Conservation (phyloP, 2,113 vertebrate genomes). For the Misgurnus anguillicaudatus region DNA sequence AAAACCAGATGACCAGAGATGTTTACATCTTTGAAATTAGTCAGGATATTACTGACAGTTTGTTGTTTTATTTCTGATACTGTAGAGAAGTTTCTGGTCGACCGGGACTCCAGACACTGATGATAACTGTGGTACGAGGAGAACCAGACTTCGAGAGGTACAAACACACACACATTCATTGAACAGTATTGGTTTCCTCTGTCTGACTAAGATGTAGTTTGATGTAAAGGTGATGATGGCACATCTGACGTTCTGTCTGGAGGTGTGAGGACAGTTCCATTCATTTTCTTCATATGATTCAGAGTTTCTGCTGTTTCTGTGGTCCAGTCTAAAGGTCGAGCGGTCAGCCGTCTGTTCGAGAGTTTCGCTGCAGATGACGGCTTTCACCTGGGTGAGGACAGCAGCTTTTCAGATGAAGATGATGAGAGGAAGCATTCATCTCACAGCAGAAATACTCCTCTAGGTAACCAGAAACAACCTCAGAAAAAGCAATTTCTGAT, state of each 20-base stretch:
- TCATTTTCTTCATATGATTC: slow-evolving; percentile 39
- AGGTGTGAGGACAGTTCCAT: slow-evolving; percentile 23
- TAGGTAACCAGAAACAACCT: slow-evolving; percentile 50
- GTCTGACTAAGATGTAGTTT: slow-evolving; percentile 51
- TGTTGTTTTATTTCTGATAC: background rate
- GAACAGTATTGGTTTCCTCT: slow-evolving; percentile 51
- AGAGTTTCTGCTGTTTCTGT: slow-evolving; percentile 45
- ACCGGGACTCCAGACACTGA: slow-evolving; percentile 73
- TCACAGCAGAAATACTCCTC: slow-evolving; percentile 57
- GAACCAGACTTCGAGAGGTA: slow-evolving; percentile 76
- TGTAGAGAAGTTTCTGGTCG: slow-evolving; percentile 80
- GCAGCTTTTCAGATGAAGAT: slow-evolving; percentile 92
- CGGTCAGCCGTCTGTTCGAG: slow-evolving; percentile 89
- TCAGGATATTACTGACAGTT: too few species aligned
- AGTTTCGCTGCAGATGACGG: slow-evolving; percentile 89
- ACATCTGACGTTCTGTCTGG: slow-evolving; percentile 51
- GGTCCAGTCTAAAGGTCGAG: slow-evolving; percentile 81
- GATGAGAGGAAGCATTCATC: slow-evolving; percentile 62
- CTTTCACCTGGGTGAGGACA: slow-evolving; percentile 86
- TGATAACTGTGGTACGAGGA: slow-evolving; percentile 78
- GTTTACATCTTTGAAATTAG: too few species aligned
- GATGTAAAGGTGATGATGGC: slow-evolving; percentile 39
- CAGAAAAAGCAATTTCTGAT: too few species aligned
- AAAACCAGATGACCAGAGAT: too few species aligned
- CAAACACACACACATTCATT: background rate